Evolutionary conservation across 2,113 vertebrate species (phyloP), one percentile per base, ranked within the genome.

Genomic region (Eleginops maclovinus): DNA sequence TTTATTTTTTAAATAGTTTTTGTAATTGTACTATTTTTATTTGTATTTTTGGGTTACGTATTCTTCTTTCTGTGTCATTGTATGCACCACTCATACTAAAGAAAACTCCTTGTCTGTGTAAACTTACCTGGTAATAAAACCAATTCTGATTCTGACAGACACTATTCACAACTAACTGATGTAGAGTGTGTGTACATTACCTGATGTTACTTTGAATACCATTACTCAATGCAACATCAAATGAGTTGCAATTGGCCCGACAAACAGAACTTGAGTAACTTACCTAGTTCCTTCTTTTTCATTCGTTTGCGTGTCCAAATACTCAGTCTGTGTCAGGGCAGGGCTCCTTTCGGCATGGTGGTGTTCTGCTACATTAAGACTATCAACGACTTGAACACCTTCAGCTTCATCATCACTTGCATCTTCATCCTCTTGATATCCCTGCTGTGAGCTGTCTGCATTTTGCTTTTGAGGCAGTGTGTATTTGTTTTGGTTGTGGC

Each of bases 361-460:
- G 3, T 26, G 50, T 5, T 72, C 17, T 62, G 59, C 11, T 22
- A 75, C 63, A n/a, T 93, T 86, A 1, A 91, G 74, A 49, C 91
- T 93, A 46, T 94, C 91, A 70, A 65, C 85, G 24, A 90, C 8
- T 22, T 77, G 58, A n/a, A 70, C 19, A 56, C 67, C 72, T 66
- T 68, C 82, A 67, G 71, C 77, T 51, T 80, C 92, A 43, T 59
- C 56, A 4, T 92, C 91, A 40, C 89, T 84, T 73, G 84, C 4
- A 17, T 76, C 77, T 63, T 68, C 70, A 15, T 65, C 24, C 21
- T 75, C 60, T 36, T 2, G 31, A 17, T 50, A 68, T 7, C 73
- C 75, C 24, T 68, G 64, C 66, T 84, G 86, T 40, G 92, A 72
- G 1, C 81, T 90, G 55, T 90, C 88, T 0, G 0, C 21, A 5